Percentiles rank a stretch among this genome's conserved stretches.
phyloP scores from a whole-genome alignment of 1,140 invertebrate genomes.

The Plutomurus gul region DNA sequence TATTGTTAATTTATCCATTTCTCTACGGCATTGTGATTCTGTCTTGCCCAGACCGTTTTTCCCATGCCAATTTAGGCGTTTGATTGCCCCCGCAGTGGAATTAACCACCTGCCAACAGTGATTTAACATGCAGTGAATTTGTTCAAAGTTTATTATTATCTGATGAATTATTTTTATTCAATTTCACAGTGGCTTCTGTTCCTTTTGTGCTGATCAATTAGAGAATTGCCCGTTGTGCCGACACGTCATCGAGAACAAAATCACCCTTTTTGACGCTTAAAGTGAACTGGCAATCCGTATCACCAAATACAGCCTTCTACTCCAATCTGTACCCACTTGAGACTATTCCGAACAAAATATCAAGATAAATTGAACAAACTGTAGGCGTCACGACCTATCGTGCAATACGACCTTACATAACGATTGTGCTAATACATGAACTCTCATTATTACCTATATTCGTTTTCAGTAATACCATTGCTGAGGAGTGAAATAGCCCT shows the following conservation, averaged over 20 bases:
- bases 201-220: conserved; percentile 74
- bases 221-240: conserved; percentile 88
- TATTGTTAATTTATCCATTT: too few species aligned
- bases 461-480: too few species aligned
- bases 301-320: not conserved
- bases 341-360: not conserved
- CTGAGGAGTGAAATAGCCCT: too few species aligned
- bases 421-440: too few species aligned
- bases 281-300: not conserved
- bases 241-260: conserved; percentile 62
- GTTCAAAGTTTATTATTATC: not conserved
- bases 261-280: conserved; percentile 47
- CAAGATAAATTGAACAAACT: not conserved
- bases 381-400: too few species aligned
- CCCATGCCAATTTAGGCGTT: too few species aligned
- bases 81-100: too few species aligned
- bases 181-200: conserved; percentile 78
- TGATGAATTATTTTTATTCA: conserved; percentile 10
- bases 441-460: too few species aligned
- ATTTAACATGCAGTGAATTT: not conserved
- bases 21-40: too few species aligned
- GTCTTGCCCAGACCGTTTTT: too few species aligned
- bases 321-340: too few species aligned
- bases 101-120: not conserved
- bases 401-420: too few species aligned